Evolutionary conservation across 1,140 invertebrate species (phyloP), one percentile per base, ranked within the genome.

Genomic region (Pseudomyrmex pallidus): DNA sequence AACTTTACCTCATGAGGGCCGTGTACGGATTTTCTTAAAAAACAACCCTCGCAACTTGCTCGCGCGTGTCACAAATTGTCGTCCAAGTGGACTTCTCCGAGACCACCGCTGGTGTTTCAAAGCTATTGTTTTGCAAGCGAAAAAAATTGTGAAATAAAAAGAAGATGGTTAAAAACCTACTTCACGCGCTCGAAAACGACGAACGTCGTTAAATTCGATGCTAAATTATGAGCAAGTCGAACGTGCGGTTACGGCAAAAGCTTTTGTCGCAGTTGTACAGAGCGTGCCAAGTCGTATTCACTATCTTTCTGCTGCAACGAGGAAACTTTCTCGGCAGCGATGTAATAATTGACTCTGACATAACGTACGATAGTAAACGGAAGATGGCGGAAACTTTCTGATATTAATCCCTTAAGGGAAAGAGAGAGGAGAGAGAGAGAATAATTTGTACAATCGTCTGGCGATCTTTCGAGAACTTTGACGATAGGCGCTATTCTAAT

Each of bases 21-120:
- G 59, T 68, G 22, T 68, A 78, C 64, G 59, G 76, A 78, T 78
- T 78, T 78, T 78, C 64, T 70, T 70, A 59, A 59, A 57, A 59
- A 68, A 35, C 35, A 70, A 70, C 20, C 35, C 54, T 78, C 44
- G 22, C 59, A 78, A 70, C 64, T 68, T 59, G 44, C 20, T 12
- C 44, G 54, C 59, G 64, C 70, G 70, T 70, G 64, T 78, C 50
- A 78, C 68, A 70, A 78, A 70, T 78, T 78, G 44, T n/a, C 56
- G 54, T 78, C 68, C 59, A 78, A 78, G 57, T 15, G 54, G 35
- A n/a, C n/a, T 67, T 1, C 20, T 44, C 1, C 5, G 44, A 78
- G 7, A 70, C 56, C 56, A 59, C 20, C 12, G 4, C 64, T 48
- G 48, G 35, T 35, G 54, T 70, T 70, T 78, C 8, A 48, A 3